Conservation (phyloP, 2,888 invertebrate species). For the Acrobasis repandana region DNA sequence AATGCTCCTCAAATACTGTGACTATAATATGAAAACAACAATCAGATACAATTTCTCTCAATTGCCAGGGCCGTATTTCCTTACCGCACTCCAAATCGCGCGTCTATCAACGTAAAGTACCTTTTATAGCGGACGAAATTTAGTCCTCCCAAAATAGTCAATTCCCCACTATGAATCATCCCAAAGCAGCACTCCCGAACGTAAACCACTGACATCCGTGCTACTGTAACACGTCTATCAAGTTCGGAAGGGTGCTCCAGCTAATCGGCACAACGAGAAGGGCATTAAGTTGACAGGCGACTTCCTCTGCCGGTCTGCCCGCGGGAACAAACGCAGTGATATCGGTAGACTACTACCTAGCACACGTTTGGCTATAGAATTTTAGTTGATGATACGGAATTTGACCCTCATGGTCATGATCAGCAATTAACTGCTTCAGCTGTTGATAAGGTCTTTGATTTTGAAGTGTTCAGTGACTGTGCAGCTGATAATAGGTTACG, state of each 20-base stretch:
- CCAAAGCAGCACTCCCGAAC: slow-evolving; percentile 18
- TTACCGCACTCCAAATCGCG: too few relatives aligned
- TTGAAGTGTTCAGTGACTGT: background rate
- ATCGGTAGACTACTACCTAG: slow-evolving; percentile 36
- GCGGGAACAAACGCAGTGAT: slow-evolving; percentile 38
- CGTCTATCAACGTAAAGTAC: background rate
- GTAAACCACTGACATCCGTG: slow-evolving; percentile 57
- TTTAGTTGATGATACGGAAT: background rate
- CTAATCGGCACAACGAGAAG: slow-evolving; percentile 77
- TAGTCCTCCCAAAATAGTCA: background rate
- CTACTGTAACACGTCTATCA: slow-evolving; percentile 75
- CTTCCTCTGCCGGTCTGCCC: slow-evolving; percentile 69
- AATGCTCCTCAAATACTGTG: too few relatives aligned
- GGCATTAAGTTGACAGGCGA: slow-evolving; percentile 74
- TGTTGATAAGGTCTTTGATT: background rate
- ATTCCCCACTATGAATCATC: slow-evolving; percentile 15
- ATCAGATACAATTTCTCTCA: too few relatives aligned
- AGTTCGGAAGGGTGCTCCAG: slow-evolving; percentile 74
- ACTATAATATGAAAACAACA: too few relatives aligned
- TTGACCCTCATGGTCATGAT: slow-evolving; percentile 18
- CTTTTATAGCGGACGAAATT: background rate
- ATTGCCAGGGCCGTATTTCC: too few relatives aligned
- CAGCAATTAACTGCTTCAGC: slow-evolving; percentile 3
- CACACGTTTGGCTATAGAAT: slow-evolving; percentile 8
- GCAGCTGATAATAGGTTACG: background rate